These are phyloP conservation scores for Centropyge bicolor DNA, from an alignment of 2,797 vertebrate genomes.

Conservation along the genomic window DNA sequence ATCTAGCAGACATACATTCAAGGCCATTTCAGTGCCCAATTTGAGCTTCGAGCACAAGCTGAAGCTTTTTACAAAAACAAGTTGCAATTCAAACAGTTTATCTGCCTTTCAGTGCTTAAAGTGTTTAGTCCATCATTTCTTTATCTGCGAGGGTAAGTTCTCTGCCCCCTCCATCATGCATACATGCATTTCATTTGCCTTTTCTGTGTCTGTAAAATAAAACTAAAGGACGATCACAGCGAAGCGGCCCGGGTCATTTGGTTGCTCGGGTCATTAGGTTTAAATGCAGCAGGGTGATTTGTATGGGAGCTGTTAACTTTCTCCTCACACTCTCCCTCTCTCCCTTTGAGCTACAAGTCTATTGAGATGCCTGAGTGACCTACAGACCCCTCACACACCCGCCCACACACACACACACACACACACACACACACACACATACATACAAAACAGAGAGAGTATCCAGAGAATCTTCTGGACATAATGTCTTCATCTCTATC, in stretches of 20 bases:
- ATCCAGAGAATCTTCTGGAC: neutral
- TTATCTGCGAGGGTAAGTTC: constrained; percentile 7
- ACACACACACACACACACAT: constrained; percentile 13
- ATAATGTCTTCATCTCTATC: neutral
- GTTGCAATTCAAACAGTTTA: constrained; percentile 11
- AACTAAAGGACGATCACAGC: neutral
- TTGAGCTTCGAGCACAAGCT: neutral
- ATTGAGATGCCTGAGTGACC: constrained; percentile 59
- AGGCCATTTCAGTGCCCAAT: neutral
- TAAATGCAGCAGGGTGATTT: constrained; percentile 57
- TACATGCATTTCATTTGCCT: neutral
- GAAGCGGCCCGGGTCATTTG: constrained; percentile 29
- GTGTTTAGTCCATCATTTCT: neutral
- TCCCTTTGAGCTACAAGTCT: constrained; percentile 39
- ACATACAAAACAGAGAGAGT: neutral
- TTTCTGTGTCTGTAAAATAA: neutral
- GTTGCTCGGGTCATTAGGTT: constrained; percentile 40
- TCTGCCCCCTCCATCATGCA: neutral
- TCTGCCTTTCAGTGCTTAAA: constrained; percentile 4
- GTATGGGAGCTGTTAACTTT: constrained; percentile 55
- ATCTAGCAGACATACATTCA: neutral
- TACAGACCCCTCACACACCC: constrained; percentile 22
- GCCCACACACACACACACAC: neutral
- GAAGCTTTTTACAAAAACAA: constrained; percentile 3
- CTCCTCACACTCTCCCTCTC: constrained; percentile 38